These are phyloP conservation scores for Lepidurus packardi DNA, from an alignment of 1,140 invertebrate genomes.

Conservation along the genomic window DNA sequence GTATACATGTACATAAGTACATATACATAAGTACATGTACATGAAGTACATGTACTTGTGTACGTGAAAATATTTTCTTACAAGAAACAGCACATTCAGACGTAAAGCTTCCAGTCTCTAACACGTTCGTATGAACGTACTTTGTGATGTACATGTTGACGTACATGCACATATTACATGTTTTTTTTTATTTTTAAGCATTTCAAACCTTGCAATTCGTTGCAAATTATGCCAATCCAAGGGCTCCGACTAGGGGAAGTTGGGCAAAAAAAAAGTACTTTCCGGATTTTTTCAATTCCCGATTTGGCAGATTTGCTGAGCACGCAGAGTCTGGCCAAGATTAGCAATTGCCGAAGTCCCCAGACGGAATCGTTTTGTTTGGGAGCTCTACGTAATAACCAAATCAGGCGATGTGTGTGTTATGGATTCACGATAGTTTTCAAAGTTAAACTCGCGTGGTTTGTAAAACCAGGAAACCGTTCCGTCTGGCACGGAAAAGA, in stretches of 20 bases:
- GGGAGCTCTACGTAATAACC: not conserved
- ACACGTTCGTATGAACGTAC: no score
- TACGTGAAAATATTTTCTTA: no score
- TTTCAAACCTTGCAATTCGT: no score
- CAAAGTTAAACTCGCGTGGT: not conserved
- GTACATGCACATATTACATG: no score
- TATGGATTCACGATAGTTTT: not conserved
- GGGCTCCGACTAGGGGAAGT: not conserved
- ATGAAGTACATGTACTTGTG: no score
- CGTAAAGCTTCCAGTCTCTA: no score
- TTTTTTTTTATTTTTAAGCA: no score
- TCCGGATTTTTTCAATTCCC: not conserved
- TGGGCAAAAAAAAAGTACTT: not conserved
- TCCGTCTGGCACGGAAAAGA: slow-evolving; percentile 8
- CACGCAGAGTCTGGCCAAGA: not conserved
- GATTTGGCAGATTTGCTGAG: not conserved
- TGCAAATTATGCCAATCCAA: no score
- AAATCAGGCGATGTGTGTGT: not conserved
- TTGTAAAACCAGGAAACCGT: not conserved
- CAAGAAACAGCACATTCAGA: no score
- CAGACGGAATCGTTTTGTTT: not conserved
- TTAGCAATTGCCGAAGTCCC: not conserved
- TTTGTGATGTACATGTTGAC: no score
- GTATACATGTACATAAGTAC: no score
- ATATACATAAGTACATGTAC: no score